Evolutionary conservation across 2,113 vertebrate genomes (phyloP).

Genomic region (Xiphophorus hellerii): DNA sequence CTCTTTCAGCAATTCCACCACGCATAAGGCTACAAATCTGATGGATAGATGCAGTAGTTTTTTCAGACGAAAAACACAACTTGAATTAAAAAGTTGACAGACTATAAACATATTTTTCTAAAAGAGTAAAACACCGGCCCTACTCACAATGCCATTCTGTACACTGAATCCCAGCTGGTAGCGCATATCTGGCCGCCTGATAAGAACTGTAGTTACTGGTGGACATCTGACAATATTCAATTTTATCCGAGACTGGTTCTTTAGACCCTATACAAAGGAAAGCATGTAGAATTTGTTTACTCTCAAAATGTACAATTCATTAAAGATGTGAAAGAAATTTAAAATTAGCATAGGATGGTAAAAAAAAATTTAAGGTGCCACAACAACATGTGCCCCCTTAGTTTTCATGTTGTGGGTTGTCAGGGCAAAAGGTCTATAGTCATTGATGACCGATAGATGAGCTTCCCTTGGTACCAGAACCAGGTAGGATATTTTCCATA

Average conservation of each 20-base stretch:
- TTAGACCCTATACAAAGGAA: constrained; percentile 84
- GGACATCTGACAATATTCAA: constrained; percentile 96
- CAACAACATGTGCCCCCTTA: background rate
- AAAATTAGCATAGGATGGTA: background rate
- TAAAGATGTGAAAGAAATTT: background rate
- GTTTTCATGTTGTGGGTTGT: background rate
- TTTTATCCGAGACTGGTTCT: constrained; percentile 92
- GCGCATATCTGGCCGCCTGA: constrained; percentile 93
- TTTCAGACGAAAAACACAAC: background rate
- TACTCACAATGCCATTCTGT: constrained; percentile 96
- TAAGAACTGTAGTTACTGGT: constrained; percentile 95
- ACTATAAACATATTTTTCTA: background rate
- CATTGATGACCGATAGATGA: too few species aligned
- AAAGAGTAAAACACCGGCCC: background rate
- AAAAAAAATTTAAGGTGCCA: too few species aligned
- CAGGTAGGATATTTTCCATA: too few species aligned
- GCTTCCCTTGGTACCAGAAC: too few species aligned
- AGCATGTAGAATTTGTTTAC: background rate
- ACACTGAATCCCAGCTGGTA: constrained; percentile 98
- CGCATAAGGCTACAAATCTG: constrained; percentile 99
- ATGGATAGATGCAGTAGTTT: background rate
- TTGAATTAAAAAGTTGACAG: background rate
- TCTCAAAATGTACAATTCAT: background rate
- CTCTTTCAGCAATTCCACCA: constrained; percentile 94
- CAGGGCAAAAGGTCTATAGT: background rate